Base-by-base conservation (phyloP, 2,888 invertebrate species). In the Athalia rosae region DNA sequence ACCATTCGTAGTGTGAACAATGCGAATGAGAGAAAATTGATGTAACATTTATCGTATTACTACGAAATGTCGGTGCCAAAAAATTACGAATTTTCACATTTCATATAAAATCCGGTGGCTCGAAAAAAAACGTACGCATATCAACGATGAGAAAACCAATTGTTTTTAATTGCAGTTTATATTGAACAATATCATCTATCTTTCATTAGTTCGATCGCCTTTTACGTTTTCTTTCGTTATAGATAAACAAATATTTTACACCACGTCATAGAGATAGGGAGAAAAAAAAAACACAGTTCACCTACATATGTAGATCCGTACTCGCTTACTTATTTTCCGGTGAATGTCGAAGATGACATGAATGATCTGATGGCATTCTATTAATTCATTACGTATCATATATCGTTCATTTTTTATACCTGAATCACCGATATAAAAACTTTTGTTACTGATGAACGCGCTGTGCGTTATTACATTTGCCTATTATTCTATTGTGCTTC, bases 91-190 rank as follows among this genome's bases (percentile, higher is more conserved):
- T 28, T 28, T 28, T 28, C 28, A 28, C 28, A 28, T 28, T 28
- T 28, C 28, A 28, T 28, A 2, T 28, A 28, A n/a, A 53, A 53
- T 53, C 53, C 53, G n/a, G 53, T 53, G 53, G 53, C 53, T 7
- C n/a, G 41, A 67, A 28, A 28, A 50, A 67, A 53, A 67, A 3
- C 7, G 50, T 67, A 67, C 11, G 28, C 48, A 66, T 67, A 11
- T 9, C 67, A 67, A 67, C 67, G 67, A 53, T 50, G 67, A 67
- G 53, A 67, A 4, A 63, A 50, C 0, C 2, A 45, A n/a, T 71
- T 13, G 4, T 28, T 15, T 71, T 58, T 71, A 43, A 58, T 71
- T 71, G 71, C 28, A 56, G 9, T 45, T 50, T 71, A 11, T 7
- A 11, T 7, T 53, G 9, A 43, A n/a, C 58, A 7, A 3, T 11